Evolutionary conservation across 2,113 vertebrate genomes (phyloP).

Genomic region (Barnardius zonarius): DNA sequence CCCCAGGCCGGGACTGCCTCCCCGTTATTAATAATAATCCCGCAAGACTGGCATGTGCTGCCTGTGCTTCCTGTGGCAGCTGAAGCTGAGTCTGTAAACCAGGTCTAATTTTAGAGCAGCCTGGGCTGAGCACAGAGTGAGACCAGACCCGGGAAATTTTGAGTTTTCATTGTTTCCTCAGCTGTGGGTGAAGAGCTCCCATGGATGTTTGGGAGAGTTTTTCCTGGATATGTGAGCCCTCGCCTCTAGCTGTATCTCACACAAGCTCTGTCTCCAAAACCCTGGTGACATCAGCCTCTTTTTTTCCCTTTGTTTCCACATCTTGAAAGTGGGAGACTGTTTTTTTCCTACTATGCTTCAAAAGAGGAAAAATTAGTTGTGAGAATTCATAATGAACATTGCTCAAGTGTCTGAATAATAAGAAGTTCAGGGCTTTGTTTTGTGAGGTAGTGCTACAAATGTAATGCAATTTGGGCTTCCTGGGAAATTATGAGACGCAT

Average conservation of each 20-base stretch:
- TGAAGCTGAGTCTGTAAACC: background rate
- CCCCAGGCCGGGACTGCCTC: background rate
- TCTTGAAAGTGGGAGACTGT: background rate
- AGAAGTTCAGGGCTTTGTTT: background rate
- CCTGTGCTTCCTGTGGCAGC: background rate
- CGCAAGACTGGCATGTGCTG: background rate
- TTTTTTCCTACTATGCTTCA: background rate
- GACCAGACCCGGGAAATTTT: slow-evolving; percentile 24
- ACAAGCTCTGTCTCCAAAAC: background rate
- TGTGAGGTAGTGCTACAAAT: background rate
- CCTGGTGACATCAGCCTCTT: slow-evolving; percentile 10
- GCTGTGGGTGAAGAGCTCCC: slow-evolving; percentile 25
- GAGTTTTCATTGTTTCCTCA: slow-evolving; percentile 53
- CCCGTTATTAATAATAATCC: background rate
- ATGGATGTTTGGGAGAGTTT: background rate
- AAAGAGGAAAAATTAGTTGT: background rate
- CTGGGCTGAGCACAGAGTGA: background rate
- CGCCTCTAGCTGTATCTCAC: background rate
- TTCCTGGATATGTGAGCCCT: background rate
- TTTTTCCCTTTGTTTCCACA: background rate
- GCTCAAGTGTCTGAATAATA: background rate
- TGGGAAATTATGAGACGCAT: background rate
- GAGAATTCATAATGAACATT: background rate
- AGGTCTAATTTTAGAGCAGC: slow-evolving; percentile 54
- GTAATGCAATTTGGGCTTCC: background rate